Percentiles rank a stretch among this genome's conserved stretches.
These are phyloP conservation scores for Anser brachyrhynchus DNA, from an alignment of 2,113 vertebrate species.

Conservation along the genomic window DNA sequence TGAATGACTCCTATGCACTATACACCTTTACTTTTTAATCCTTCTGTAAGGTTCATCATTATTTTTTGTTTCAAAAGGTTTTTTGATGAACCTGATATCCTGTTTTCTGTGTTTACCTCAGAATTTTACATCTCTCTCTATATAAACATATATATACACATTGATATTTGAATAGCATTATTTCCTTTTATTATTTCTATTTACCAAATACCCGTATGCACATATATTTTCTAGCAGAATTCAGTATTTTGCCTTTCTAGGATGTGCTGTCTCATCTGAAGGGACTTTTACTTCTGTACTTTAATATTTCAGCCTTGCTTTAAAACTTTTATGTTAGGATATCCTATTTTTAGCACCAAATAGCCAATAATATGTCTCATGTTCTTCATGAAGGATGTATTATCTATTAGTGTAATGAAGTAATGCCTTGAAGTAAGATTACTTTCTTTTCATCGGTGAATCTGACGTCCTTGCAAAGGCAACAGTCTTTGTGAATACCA, in stretches of 20 bases:
- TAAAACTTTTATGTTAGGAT: constrained; percentile 39
- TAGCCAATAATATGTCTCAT: constrained; percentile 40
- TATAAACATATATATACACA: neutral
- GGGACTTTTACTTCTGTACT: neutral
- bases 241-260: constrained; percentile 4
- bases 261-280: neutral
- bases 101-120: neutral
- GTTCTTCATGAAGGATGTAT: constrained; percentile 18
- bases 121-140: neutral
- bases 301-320: constrained; percentile 5
- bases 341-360: constrained; percentile 38
- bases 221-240: neutral
- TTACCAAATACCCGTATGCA: neutral
- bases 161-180: neutral
- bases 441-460: neutral
- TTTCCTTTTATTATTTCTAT: neutral
- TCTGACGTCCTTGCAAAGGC: neutral
- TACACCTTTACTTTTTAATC: neutral
- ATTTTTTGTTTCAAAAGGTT: neutral
- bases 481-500: neutral
- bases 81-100: neutral
- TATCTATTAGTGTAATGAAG: constrained; percentile 33
- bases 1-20: neutral
- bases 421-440: constrained; percentile 12
- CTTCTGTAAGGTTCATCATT: neutral